Base-by-base conservation (phyloP, 1,140 invertebrate species). In the Meloidogyne hapla region DNA sequence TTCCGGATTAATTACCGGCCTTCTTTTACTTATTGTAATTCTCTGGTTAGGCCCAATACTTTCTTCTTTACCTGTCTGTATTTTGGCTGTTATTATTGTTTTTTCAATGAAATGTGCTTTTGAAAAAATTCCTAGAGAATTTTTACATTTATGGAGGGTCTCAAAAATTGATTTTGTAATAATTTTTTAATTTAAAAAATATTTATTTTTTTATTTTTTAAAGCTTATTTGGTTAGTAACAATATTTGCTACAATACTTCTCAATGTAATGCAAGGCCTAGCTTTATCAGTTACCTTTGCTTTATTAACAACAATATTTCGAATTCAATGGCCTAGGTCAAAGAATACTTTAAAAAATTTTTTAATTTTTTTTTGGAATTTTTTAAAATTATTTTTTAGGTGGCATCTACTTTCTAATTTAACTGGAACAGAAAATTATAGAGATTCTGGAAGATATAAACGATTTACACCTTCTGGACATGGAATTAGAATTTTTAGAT, bases 41-140 rank as follows among this genome's bases (percentile, higher is more conserved):
- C 75, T 91, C 1, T 90, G 89, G 3, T 82, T 87, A 75, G 72
- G 83, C 2, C 84, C 90, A 6, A 79, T 90, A 0, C 81, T 90
- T 1, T 78, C 89, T 3, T 87, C 90, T 21, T 78, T 91, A 13
- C 82, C 90, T 10, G 38, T 75, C 18, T 83, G 82, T 25, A 64
- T 81, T 56, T 64, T 83, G 26, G 82, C 81, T 28, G 80, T 80
- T 13, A 80, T 83, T 18, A 81, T 81, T 48, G 81, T 81, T 69
- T 83, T 75, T 56, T 83, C 80, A 18, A 74, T 81, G 68, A 81
- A 81, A 68, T 71, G 48, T 21, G 69, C 81, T 23, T 82, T 84
- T 65, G 69, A 71, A 67, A 83, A 84, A 75, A 71, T 78, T 68
- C 80, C 76, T 25, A 42, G 28, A 25, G 81, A 83, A 68, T 65